phyloP scores from a whole-genome alignment of 2,797 vertebrate species.

The Arremon aurantiirostris region DNA sequence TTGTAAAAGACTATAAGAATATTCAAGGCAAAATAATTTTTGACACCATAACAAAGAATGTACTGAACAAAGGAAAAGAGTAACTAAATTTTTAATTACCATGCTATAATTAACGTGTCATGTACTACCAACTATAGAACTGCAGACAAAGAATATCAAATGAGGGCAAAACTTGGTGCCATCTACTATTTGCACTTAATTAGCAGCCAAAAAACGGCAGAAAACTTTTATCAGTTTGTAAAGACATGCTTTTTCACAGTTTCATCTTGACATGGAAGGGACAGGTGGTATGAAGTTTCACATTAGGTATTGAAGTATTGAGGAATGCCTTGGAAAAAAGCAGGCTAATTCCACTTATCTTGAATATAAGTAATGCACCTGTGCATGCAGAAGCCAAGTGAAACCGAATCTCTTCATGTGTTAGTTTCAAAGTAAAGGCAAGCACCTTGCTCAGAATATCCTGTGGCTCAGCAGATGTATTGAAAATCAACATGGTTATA shows the following conservation, averaged over 20 bases:
- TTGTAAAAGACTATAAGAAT: not conserved
- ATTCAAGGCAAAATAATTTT: not conserved
- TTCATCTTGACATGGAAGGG: not conserved
- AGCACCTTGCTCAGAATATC: constrained; percentile 20
- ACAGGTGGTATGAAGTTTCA: not conserved
- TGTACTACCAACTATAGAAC: not conserved
- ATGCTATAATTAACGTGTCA: not conserved
- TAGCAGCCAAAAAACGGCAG: not conserved
- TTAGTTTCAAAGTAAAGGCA: not conserved
- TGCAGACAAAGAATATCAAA: not conserved
- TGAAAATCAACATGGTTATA: not conserved
- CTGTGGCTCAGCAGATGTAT: constrained; percentile 15
- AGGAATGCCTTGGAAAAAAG: not conserved
- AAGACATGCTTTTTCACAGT: not conserved
- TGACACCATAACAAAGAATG: not conserved
- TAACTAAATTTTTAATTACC: constrained; percentile 32
- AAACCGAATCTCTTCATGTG: not conserved
- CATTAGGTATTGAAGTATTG: not conserved
- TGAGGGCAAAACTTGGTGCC: not conserved
- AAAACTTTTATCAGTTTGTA: not conserved
- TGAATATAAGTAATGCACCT: not conserved
- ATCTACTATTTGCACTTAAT: not conserved
- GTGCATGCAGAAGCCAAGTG: not conserved
- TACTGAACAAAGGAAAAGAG: not conserved
- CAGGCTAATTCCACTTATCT: not conserved